A percentile compares a stretch with the other conserved stretches of the same genome.
Evolutionary conservation across 2,113 vertebrate species (phyloP).

Genomic region (Leuciscus idus): DNA sequence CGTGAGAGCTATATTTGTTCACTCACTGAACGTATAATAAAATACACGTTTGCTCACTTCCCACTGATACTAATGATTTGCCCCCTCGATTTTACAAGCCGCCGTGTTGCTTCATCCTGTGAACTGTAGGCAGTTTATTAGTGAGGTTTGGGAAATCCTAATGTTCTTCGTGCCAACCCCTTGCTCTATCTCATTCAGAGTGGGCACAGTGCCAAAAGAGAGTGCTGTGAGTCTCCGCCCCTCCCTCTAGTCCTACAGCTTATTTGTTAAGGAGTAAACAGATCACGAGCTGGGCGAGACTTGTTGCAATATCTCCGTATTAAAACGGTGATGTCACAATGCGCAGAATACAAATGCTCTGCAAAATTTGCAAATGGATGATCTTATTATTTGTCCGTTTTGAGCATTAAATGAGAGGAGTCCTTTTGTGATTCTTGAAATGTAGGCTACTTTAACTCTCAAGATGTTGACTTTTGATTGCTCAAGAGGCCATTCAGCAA

Average conservation of each 20-base stretch:
- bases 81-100: slow-evolving; percentile 55
- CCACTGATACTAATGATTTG: slow-evolving; percentile 47
- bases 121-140: slow-evolving; percentile 56
- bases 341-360: not conserved
- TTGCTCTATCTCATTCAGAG: slow-evolving; percentile 16
- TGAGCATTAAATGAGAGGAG: not conserved
- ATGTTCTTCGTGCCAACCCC: slow-evolving; percentile 45
- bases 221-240: slow-evolving; percentile 4
- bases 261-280: slow-evolving; percentile 37
- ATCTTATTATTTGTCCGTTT: not conserved
- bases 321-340: not conserved
- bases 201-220: slow-evolving; percentile 14
- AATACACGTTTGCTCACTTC: slow-evolving; percentile 34
- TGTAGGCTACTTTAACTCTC: not conserved
- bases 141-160: slow-evolving; percentile 52
- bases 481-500: not conserved
- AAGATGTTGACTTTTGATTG: not conserved
- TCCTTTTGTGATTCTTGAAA: not conserved
- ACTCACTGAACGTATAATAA: slow-evolving; percentile 18
- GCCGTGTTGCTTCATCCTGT: slow-evolving; percentile 50
- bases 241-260: not conserved
- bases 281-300: not conserved
- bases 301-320: not conserved
- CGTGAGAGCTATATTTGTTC: slow-evolving; percentile 8
- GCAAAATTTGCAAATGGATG: not conserved